These are phyloP conservation scores for Egretta garzetta DNA, from an alignment of 2,113 vertebrate genomes.

Conservation along the genomic window DNA sequence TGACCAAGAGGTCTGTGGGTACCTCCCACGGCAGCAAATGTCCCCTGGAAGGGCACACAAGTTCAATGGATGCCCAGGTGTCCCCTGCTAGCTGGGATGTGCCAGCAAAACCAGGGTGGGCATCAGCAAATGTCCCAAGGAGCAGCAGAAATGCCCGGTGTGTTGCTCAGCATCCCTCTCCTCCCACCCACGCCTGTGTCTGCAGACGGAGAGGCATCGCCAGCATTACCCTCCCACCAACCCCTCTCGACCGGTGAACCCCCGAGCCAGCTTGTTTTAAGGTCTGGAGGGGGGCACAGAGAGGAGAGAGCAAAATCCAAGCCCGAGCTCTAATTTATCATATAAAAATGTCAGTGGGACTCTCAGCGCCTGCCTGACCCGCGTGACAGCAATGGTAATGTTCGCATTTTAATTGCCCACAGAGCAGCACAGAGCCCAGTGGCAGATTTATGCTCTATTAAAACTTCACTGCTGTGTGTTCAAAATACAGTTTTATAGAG, in stretches of 20 bases:
- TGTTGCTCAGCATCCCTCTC: not conserved
- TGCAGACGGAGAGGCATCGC: accelerated
- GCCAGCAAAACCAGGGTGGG: not conserved
- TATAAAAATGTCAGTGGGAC: slow-evolving; percentile 46
- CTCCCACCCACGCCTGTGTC: accelerated
- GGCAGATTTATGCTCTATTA: slow-evolving; percentile 69
- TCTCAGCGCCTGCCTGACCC: not conserved
- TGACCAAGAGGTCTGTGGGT: not conserved
- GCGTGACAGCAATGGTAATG: not conserved
- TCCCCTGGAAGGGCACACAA: not conserved
- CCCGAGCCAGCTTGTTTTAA: not conserved
- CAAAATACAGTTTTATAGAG: slow-evolving; percentile 51
- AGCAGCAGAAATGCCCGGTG: not conserved
- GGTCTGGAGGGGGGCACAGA: not conserved
- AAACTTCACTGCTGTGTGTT: slow-evolving; percentile 48
- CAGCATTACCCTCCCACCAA: not conserved
- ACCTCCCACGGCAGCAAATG: not conserved
- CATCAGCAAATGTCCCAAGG: accelerated
- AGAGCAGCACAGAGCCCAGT: not conserved
- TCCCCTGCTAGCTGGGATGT: not conserved
- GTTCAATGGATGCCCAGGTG: accelerated
- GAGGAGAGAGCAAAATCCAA: not conserved
- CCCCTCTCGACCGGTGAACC: not conserved
- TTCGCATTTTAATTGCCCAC: slow-evolving; percentile 55
- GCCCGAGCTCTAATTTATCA: slow-evolving; percentile 35